A percentile compares a stretch with the other conserved stretches of the same genome.
These are phyloP conservation scores for Miichthys miiuy DNA, from an alignment of 2,797 vertebrate genomes.

Conservation along the genomic window DNA sequence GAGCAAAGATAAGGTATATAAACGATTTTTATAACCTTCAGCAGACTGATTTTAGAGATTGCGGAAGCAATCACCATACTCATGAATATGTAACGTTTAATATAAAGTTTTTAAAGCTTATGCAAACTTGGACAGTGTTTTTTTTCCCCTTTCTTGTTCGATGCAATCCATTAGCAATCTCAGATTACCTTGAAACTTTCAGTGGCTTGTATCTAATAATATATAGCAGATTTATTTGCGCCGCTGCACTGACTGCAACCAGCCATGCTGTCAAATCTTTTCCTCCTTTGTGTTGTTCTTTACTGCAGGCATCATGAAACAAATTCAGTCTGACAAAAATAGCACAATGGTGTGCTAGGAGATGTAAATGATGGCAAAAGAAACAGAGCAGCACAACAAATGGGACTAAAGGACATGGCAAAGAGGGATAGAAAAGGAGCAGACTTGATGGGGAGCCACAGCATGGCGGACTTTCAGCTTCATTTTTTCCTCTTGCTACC, in stretches of 20 bases:
- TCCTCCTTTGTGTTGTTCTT: slow-evolving; percentile 28
- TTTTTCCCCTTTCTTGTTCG: slow-evolving; percentile 12
- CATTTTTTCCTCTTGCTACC: slow-evolving; percentile 37
- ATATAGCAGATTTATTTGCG: slow-evolving; percentile 47
- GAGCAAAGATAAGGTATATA: slow-evolving; percentile 68
- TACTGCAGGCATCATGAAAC: slow-evolving; percentile 30
- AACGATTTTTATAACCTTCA: slow-evolving; percentile 65
- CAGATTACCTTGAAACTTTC: slow-evolving; percentile 64
- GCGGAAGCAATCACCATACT: slow-evolving; percentile 50
- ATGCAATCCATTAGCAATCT: slow-evolving; percentile 39
- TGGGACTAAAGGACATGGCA: slow-evolving; percentile 11
- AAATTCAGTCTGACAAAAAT: slow-evolving; percentile 27
- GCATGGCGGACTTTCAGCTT: slow-evolving; percentile 44
- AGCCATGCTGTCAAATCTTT: slow-evolving; percentile 9
- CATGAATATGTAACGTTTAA: slow-evolving; percentile 65
- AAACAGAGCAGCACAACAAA: slow-evolving; percentile 29
- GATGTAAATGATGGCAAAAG: slow-evolving; percentile 30
- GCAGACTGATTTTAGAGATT: slow-evolving; percentile 60
- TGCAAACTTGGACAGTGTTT: slow-evolving; percentile 41
- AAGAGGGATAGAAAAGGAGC: slow-evolving; percentile 13
- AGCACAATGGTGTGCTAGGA: background rate
- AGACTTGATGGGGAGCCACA: slow-evolving; percentile 35
- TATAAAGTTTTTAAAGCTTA: slow-evolving; percentile 57
- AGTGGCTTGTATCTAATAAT: slow-evolving; percentile 46
- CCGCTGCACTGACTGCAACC: slow-evolving; percentile 10